Base-by-base conservation (phyloP, 2,113 vertebrate species). In the Lonchura striata region DNA sequence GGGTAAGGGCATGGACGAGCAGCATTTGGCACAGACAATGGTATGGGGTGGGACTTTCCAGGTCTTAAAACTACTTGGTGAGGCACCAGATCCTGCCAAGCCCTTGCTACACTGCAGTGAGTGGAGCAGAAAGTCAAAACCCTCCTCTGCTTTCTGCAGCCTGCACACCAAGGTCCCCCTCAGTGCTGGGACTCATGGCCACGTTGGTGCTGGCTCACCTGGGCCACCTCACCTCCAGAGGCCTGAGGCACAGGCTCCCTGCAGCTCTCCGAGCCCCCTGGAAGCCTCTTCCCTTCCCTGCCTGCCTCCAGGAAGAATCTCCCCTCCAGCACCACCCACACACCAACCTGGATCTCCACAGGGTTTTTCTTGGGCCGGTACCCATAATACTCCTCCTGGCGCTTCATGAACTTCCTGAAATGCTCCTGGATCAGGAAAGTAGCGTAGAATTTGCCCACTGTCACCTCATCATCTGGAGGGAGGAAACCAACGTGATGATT, bases 401-500 rank as follows among this genome's bases (percentile, higher is more conserved):
- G 98, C 90, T 99, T 99, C 97, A 99, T 98, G 94, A 99, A 99
- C 97, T 99, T 99, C 53, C 99, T 98, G 97, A 99, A 99, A 87
- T 99, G 98, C 50, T 99, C 99, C 97, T 99, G 99, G 95, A 99
- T 99, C 90, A 99, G 98, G 97, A 99, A 99, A 8, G 99, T 99
- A 37, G 99, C 99, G 6, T 99, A 99, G 98, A 99, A 99, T 95
- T 99, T 99, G 25, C 99, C 99, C 76, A 99, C 99, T 0, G 99
- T 99, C 96, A 99, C 99, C 96, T 99, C 99, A 41, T 99, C 99
- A 97, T 99, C 99, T 99, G 90, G 13, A 96, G 90, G 56, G 82
- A 91, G 50, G 74, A 96, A 86, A 49, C 6, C 88, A 92, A 70
- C 10, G 9, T 4, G 59, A 28, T 3, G 50, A n/a, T 15, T 23